Percentiles rank a stretch among this genome's conserved stretches.
Evolutionary conservation across 2,888 invertebrate species (phyloP).

Genomic region (Rotaria macrura): DNA sequence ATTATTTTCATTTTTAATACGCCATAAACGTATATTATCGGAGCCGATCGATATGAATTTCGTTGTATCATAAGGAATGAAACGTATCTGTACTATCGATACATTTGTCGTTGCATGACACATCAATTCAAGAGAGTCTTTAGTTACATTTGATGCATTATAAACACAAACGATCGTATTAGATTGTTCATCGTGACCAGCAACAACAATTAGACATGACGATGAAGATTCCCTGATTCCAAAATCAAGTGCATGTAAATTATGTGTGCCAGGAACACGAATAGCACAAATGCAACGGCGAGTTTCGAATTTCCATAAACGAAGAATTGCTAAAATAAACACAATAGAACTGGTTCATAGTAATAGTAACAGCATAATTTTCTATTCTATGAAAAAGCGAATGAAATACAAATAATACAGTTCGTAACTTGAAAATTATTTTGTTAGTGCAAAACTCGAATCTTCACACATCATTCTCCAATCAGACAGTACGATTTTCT

Average conservation of each 20-base stretch:
- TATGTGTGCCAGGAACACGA: not conserved
- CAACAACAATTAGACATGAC: constrained; percentile 45
- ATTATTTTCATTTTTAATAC: constrained; percentile 44
- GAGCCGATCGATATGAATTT: constrained; percentile 48
- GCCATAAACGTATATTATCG: constrained; percentile 48
- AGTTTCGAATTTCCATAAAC: constrained; percentile 45
- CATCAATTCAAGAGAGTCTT: constrained; percentile 42
- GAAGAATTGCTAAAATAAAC: constrained; percentile 36
- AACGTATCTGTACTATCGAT: constrained; percentile 43
- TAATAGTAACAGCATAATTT: no score
- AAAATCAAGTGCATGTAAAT: constrained; percentile 42
- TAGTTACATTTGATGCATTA: constrained; percentile 40
- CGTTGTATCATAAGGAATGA: constrained; percentile 46
- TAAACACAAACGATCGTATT: constrained; percentile 35
- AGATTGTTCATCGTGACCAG: constrained; percentile 47
- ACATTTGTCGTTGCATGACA: constrained; percentile 49
- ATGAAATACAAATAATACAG: no score
- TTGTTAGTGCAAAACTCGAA: no score
- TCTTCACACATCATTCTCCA: no score
- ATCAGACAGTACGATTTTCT: no score
- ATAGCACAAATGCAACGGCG: constrained; percentile 39
- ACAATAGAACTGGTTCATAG: no score
- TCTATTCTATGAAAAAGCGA: no score
- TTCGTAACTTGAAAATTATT: no score
- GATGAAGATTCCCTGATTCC: constrained; percentile 39